These are phyloP conservation scores for Drosophila miranda DNA, from an alignment of 1,140 invertebrate species.

Conservation along the genomic window DNA sequence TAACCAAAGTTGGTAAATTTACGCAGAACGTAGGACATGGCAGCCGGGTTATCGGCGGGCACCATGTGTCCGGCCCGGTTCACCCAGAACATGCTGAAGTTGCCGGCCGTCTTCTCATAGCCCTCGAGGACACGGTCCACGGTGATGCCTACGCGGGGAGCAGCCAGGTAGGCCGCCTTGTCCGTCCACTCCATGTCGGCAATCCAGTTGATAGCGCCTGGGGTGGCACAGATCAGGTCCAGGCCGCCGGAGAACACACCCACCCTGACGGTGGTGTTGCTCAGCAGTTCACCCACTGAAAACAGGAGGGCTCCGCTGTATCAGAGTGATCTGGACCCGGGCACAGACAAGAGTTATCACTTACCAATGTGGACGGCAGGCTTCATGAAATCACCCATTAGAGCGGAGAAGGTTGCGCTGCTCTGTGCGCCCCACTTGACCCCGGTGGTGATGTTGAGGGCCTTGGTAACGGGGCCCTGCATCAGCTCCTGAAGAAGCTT, in stretches of 20 bases:
- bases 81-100: conserved; percentile 90
- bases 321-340: neutral
- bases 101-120: conserved; percentile 86
- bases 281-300: conserved; percentile 88
- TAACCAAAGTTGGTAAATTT: conserved; percentile 69
- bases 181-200: conserved; percentile 86
- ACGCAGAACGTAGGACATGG: conserved; percentile 71
- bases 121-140: conserved; percentile 85
- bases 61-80: conserved; percentile 86
- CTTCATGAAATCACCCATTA: conserved; percentile 92
- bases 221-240: conserved; percentile 89
- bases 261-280: conserved; percentile 84
- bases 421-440: conserved; percentile 86
- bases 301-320: neutral
- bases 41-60: conserved; percentile 75
- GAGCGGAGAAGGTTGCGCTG: conserved; percentile 85
- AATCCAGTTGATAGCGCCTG: conserved; percentile 88
- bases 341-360: conserved; percentile 2
- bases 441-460: conserved; percentile 85
- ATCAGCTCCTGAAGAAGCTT: conserved; percentile 85
- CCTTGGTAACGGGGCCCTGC: conserved; percentile 87
- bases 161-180: conserved; percentile 83
- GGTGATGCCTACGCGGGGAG: conserved; percentile 84
- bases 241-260: conserved; percentile 82
- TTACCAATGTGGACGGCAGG: conserved; percentile 88